Conservation (phyloP, 2,888 invertebrate species). For the Eristalis arbustorum region DNA sequence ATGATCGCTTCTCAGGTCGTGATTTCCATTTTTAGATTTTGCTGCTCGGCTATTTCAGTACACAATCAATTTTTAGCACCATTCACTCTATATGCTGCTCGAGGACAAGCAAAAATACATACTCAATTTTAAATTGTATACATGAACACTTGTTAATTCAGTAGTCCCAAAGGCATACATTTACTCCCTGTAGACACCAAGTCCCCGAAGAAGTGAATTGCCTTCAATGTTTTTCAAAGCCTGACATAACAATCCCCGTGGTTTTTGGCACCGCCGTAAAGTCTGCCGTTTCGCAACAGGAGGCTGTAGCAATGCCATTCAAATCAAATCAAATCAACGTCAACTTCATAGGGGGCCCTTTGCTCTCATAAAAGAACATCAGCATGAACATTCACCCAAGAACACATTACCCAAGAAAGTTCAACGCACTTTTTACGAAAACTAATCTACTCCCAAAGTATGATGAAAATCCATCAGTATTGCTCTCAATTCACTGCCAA, state of each 20-base stretch:
- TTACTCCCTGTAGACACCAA: not conserved
- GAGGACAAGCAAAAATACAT: not conserved
- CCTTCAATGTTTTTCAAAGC: slow-evolving; percentile 30
- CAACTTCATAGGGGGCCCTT: slow-evolving; percentile 34
- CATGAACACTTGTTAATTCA: slow-evolving; percentile 15
- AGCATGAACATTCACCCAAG: slow-evolving; percentile 5
- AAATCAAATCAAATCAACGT: slow-evolving; percentile 67
- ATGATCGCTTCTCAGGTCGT: no score
- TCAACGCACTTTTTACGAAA: slow-evolving; percentile 43
- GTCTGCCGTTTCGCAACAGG: slow-evolving; percentile 56
- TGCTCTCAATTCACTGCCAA: not conserved
- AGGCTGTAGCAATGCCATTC: slow-evolving; percentile 38
- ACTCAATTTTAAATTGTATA: not conserved
- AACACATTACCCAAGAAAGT: slow-evolving; percentile 8
- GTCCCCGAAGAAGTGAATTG: slow-evolving; percentile 15
- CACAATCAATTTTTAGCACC: not conserved
- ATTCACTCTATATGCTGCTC: not conserved
- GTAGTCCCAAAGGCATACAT: not conserved
- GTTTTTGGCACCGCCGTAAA: slow-evolving; percentile 46
- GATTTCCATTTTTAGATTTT: no score
- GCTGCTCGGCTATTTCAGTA: no score
- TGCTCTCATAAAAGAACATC: not conserved
- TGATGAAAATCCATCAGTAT: not conserved
- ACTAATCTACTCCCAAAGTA: slow-evolving; percentile 4
- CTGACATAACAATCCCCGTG: slow-evolving; percentile 38